Evolutionary conservation across 1,140 invertebrate genomes (phyloP).

Genomic region (Belonocnema kinseyi): DNA sequence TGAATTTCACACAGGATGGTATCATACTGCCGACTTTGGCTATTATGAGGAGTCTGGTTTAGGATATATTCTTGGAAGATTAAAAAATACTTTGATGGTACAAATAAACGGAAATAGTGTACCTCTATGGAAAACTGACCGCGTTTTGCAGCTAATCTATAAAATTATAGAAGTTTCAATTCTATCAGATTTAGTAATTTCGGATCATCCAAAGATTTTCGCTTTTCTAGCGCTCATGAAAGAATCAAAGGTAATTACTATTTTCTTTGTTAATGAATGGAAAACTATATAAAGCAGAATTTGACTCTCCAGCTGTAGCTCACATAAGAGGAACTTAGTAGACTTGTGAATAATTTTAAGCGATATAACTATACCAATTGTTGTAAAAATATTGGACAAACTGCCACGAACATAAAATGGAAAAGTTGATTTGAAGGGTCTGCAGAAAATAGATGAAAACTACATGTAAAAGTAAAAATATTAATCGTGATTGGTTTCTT

Average conservation of each 20-base stretch:
- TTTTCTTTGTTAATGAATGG: neutral
- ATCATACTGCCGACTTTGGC: conserved; percentile 76
- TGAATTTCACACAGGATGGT: neutral
- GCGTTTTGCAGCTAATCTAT: conserved; percentile 75
- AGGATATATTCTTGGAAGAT: conserved; percentile 76
- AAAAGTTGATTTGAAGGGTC: neutral
- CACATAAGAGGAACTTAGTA: neutral
- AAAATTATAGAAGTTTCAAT: conserved; percentile 79
- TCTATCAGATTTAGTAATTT: neutral
- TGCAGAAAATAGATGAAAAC: neutral
- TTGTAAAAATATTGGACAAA: neutral
- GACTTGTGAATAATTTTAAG: neutral
- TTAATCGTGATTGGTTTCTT: no score
- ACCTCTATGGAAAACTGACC: conserved; percentile 79
- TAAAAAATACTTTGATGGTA: conserved; percentile 78
- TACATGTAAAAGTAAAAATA: neutral
- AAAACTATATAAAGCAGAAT: no score
- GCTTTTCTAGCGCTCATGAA: neutral
- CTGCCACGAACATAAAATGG: neutral
- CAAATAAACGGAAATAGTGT: conserved; percentile 77
- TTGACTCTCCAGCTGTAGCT: neutral
- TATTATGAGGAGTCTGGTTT: conserved; percentile 73
- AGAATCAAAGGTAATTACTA: neutral
- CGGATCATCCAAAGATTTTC: neutral
- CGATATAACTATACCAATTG: neutral